A percentile compares a stretch with the other conserved stretches of the same genome.
Conservation (phyloP, 2,797 vertebrate genomes). For the Bufotes viridis region DNA sequence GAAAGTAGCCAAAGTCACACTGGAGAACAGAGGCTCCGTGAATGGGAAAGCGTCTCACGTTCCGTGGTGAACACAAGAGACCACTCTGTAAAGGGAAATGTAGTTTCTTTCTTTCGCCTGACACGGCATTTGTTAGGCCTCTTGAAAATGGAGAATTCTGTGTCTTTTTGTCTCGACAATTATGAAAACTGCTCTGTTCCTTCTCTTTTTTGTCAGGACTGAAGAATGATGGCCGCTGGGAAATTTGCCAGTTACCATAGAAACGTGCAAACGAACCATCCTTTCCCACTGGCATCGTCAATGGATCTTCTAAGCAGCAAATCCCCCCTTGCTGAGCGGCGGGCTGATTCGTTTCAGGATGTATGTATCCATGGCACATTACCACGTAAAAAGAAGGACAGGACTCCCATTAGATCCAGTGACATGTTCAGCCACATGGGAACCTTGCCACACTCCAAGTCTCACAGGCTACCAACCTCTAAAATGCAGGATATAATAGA, state of each 20-base stretch:
- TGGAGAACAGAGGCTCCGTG: slow-evolving; percentile 5
- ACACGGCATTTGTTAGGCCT: not conserved
- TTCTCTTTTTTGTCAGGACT: slow-evolving; percentile 75
- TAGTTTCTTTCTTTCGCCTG: slow-evolving; percentile 42
- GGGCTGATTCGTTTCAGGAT: slow-evolving; percentile 76
- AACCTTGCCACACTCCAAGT: slow-evolving; percentile 68
- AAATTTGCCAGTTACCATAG: slow-evolving; percentile 91
- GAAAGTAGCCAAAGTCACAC: slow-evolving; percentile 40
- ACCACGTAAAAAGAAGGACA: slow-evolving; percentile 88
- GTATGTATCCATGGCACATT: slow-evolving; percentile 94
- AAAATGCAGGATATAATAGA: slow-evolving; percentile 79
- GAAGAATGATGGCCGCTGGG: slow-evolving; percentile 93
- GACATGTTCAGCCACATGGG: slow-evolving; percentile 73
- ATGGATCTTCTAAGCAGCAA: slow-evolving; percentile 93
- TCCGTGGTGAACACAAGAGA: slow-evolving; percentile 34
- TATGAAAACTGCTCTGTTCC: slow-evolving; percentile 44
- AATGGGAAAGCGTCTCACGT: slow-evolving; percentile 28
- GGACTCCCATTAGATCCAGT: slow-evolving; percentile 70
- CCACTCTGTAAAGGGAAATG: slow-evolving; percentile 38
- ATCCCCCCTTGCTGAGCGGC: slow-evolving; percentile 72
- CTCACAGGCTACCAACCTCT: slow-evolving; percentile 71
- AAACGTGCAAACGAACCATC: slow-evolving; percentile 81
- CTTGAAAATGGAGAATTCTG: slow-evolving; percentile 38
- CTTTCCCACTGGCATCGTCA: slow-evolving; percentile 85
- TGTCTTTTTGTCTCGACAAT: slow-evolving; percentile 25